Evolutionary conservation across 1,140 invertebrate species (phyloP).

Genomic region (Elymnias hypermnestra): DNA sequence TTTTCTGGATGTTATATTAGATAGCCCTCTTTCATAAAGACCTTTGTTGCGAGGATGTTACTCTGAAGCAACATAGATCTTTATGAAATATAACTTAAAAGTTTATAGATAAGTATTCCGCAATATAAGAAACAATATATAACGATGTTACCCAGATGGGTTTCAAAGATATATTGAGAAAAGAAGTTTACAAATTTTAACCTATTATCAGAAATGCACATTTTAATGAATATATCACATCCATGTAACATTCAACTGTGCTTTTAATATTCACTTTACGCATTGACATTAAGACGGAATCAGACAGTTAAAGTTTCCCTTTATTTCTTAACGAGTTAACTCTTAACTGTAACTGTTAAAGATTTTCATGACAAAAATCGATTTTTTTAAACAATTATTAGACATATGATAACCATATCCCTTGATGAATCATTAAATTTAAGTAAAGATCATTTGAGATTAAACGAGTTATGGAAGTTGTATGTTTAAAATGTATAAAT

Average conservation of each 20-base stretch:
- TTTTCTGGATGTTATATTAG: conserved; percentile 27
- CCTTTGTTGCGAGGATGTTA: conserved; percentile 10
- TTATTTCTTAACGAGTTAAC: no score
- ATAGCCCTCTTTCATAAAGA: conserved; percentile 16
- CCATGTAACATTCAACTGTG: conserved; percentile 10
- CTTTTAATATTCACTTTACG: conserved; percentile 26
- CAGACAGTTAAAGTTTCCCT: background rate
- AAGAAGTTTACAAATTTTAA: conserved; percentile 15
- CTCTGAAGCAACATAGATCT: conserved; percentile 6
- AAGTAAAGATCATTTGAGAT: no score
- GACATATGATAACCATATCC: no score
- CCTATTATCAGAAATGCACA: conserved; percentile 27
- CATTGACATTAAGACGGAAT: conserved; percentile 4
- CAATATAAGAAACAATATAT: conserved; percentile 8
- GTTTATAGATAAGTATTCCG: conserved; percentile 17
- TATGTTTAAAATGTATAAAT: no score
- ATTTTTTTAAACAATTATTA: no score
- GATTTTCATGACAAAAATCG: no score
- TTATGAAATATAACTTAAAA: conserved; percentile 21
- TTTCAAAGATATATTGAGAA: conserved; percentile 8
- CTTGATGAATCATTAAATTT: no score
- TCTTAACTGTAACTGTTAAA: no score
- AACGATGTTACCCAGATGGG: conserved; percentile 1
- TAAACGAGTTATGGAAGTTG: no score
- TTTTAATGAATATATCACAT: conserved; percentile 23